Conservation (phyloP, 2,113 vertebrate species). For the Penelope pileata region DNA sequence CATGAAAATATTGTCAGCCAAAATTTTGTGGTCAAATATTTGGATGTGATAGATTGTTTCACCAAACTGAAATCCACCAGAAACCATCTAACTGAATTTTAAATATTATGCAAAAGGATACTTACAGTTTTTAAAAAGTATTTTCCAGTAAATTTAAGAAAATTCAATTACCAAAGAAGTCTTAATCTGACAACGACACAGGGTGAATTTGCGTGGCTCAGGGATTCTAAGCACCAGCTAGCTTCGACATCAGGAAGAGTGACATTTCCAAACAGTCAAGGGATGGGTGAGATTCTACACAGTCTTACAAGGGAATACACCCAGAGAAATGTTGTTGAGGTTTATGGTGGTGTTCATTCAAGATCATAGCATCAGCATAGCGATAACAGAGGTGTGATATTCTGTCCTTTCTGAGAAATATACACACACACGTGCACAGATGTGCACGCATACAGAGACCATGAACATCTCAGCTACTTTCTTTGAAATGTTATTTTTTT, state of each 20-base stretch:
- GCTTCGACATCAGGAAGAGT: not conserved
- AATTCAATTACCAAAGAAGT: not conserved
- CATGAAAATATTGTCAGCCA: not conserved
- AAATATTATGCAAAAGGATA: not conserved
- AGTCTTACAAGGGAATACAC: not conserved
- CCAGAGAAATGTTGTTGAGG: not conserved
- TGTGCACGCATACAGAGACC: not conserved
- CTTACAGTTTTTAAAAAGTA: rapidly evolving
- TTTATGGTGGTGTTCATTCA: not conserved
- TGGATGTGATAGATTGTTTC: not conserved
- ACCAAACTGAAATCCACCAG: not conserved
- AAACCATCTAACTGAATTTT: not conserved
- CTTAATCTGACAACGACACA: not conserved
- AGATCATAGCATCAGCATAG: not conserved
- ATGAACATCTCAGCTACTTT: not conserved
- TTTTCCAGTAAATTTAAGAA: not conserved
- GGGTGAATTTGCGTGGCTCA: not conserved
- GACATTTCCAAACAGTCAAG: not conserved
- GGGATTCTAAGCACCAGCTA: not conserved
- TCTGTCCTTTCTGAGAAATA: not conserved
- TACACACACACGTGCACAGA: not conserved
- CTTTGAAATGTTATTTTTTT: not conserved
- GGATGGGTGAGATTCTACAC: not conserved
- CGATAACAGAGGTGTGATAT: not conserved
- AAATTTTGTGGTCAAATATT: not conserved